Conservation (phyloP, 2,888 invertebrate genomes). For the Deilephila porcellus region DNA sequence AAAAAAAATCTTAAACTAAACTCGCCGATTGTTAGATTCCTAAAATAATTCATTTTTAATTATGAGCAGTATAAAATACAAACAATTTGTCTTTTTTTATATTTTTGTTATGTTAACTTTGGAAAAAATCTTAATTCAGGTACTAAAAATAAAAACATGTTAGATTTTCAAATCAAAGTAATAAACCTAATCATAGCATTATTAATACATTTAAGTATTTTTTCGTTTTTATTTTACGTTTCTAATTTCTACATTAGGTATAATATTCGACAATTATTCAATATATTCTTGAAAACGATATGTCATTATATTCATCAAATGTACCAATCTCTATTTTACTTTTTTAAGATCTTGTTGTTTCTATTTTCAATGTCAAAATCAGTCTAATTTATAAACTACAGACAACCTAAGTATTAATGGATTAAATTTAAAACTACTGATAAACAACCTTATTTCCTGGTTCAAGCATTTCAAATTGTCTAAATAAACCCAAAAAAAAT, state of each 20-base stretch:
- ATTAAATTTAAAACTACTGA: neutral
- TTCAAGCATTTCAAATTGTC: too few species aligned
- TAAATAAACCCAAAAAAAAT: too few species aligned
- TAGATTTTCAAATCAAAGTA: constrained; percentile 3
- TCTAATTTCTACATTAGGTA: neutral
- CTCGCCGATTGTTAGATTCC: neutral
- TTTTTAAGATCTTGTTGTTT: neutral
- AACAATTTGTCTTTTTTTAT: constrained; percentile 9
- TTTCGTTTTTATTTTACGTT: neutral
- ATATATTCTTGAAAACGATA: too few species aligned
- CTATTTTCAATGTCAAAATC: too few species aligned
- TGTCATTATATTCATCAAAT: too few species aligned
- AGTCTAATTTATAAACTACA: too few species aligned
- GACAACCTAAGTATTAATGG: neutral
- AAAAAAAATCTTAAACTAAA: neutral
- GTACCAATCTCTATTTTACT: neutral
- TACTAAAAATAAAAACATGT: neutral
- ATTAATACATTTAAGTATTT: neutral
- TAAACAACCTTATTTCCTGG: too few species aligned
- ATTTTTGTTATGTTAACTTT: neutral
- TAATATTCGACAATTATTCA: neutral
- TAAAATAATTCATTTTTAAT: neutral
- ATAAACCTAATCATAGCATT: neutral
- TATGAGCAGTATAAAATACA: constrained; percentile 6
- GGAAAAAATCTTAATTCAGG: neutral